Conservation (phyloP, 2,797 vertebrate species). For the Myripristis murdjan region DNA sequence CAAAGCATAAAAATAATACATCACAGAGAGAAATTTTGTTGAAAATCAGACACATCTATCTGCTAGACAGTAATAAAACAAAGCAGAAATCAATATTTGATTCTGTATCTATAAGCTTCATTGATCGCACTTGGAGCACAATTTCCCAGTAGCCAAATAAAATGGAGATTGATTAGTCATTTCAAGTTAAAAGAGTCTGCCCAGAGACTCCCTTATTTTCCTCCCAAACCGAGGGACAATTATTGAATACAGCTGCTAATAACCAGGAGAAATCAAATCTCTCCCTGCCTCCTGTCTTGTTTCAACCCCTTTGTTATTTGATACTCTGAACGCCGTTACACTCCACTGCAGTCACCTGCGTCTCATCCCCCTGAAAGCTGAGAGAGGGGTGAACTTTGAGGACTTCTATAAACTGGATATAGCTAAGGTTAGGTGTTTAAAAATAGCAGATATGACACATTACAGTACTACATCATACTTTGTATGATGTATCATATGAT, state of each 20-base stretch:
- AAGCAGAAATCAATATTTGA: conserved; percentile 42
- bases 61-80: conserved; percentile 37
- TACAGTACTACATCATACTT: too few relatives aligned
- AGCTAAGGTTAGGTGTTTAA: conserved; percentile 13
- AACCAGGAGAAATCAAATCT: conserved; percentile 33
- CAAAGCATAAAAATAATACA: conserved; percentile 32
- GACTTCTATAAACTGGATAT: conserved; percentile 21
- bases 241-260: conserved; percentile 27
- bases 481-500: too few relatives aligned
- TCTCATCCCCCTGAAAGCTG: conserved; percentile 47
- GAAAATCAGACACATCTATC: conserved; percentile 51
- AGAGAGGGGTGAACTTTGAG: conserved; percentile 36
- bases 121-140: conserved; percentile 45
- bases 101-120: conserved; percentile 23
- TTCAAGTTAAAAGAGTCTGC: conserved; percentile 5
- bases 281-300: conserved; percentile 33
- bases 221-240: conserved; percentile 23
- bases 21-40: conserved; percentile 31
- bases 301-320: conserved; percentile 62
- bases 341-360: conserved; percentile 56
- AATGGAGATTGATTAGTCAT: conserved; percentile 49
- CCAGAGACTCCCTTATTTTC: conserved; percentile 20
- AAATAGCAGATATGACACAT: not conserved
- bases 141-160: conserved; percentile 1
- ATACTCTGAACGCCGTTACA: conserved; percentile 50